Percentiles rank a stretch among this genome's conserved stretches.
These are phyloP conservation scores for Microcebus murinus DNA, from an alignment of 2,113 vertebrate genomes.

Conservation along the genomic window DNA sequence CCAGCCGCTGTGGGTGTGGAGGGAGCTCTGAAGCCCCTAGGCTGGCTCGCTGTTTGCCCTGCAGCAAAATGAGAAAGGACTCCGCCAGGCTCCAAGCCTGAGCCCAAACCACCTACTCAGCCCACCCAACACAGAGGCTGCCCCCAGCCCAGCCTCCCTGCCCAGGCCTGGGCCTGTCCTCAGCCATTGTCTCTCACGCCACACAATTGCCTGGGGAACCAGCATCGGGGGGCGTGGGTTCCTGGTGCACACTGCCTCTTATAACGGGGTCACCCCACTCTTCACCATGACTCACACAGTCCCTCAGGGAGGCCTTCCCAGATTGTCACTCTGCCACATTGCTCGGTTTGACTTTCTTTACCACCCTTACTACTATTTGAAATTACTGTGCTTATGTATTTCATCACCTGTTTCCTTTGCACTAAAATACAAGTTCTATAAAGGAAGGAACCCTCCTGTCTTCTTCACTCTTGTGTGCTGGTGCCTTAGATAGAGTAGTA, in stretches of 20 bases:
- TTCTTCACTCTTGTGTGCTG: neutral
- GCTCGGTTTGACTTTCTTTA: neutral
- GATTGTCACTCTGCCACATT: neutral
- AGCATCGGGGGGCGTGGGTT: neutral
- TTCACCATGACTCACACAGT: fast-evolving
- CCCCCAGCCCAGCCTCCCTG: too few relatives aligned
- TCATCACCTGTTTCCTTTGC: neutral
- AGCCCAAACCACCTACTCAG: neutral
- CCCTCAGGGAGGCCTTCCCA: neutral
- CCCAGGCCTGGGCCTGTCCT: neutral
- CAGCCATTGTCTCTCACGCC: neutral
- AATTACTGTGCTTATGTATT: neutral
- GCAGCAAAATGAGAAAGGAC: neutral
- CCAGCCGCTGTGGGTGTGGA: fast-evolving
- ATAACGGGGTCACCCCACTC: neutral
- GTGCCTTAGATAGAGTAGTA: neutral
- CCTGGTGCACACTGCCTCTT: neutral
- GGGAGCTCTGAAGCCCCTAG: neutral
- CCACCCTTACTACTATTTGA: neutral
- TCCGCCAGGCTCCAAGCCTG: neutral
- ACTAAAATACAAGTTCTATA: neutral
- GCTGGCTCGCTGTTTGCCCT: neutral
- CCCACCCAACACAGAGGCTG: too few relatives aligned
- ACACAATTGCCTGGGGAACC: neutral
- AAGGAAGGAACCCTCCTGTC: neutral